Evolutionary conservation across 2,797 vertebrate genomes (phyloP).

Genomic region (Karalla daura): DNA sequence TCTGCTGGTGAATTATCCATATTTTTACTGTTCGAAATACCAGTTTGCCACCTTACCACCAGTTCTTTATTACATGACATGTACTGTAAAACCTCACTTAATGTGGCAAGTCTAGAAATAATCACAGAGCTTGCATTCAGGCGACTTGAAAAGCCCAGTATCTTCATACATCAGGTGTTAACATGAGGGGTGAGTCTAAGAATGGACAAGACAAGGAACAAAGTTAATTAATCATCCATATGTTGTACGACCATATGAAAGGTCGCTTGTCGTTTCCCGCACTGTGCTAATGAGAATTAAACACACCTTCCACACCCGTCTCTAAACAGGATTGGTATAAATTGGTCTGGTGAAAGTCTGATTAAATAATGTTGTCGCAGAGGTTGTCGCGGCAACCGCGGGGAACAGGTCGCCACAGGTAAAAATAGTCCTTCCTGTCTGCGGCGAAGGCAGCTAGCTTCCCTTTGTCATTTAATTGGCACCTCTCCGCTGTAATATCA

Average conservation of each 20-base stretch:
- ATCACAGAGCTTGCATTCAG: no score
- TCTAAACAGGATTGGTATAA: neutral
- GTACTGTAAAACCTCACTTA: no score
- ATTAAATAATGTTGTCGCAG: conserved; percentile 49
- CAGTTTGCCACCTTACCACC: no score
- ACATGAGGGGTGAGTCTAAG: neutral
- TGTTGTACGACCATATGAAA: neutral
- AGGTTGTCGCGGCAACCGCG: conserved; percentile 65
- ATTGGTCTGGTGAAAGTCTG: conserved; percentile 24
- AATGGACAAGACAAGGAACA: neutral
- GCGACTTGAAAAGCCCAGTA: no score
- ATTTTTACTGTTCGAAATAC: no score
- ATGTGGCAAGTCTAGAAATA: no score
- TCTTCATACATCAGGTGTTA: no score
- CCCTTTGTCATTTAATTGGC: conserved; percentile 26
- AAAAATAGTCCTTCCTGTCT: conserved; percentile 59
- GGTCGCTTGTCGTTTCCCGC: neutral
- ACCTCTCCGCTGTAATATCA: conserved; percentile 32
- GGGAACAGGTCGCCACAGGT: conserved; percentile 32
- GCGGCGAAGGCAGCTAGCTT: conserved; percentile 9
- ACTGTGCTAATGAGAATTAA: neutral
- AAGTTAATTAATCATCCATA: no score
- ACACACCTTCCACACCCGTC: neutral
- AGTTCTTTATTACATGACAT: no score
- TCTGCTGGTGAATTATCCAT: no score